phyloP scores from a whole-genome alignment of 2,113 vertebrate genomes.

The Amazona guildingii region DNA sequence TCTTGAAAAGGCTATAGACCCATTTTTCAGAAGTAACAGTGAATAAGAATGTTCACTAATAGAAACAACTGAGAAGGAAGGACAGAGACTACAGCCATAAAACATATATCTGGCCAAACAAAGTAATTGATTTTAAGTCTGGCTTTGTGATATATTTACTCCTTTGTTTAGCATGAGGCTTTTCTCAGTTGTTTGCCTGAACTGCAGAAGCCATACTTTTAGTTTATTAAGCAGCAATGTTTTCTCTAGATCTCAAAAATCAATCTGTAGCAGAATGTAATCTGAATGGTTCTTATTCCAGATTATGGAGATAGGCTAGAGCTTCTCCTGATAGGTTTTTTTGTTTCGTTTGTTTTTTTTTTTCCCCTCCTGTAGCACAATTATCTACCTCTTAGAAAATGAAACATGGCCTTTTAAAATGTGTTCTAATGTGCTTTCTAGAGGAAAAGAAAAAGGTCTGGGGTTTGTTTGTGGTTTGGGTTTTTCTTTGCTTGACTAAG shows the following conservation, averaged over 20 bases:
- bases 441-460: neutral
- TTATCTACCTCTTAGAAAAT: neutral
- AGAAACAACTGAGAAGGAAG: neutral
- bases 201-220: neutral
- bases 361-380: neutral
- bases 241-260: neutral
- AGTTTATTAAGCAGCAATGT: neutral
- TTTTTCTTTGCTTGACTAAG: neutral
- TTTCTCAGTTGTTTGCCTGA: neutral
- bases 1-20: neutral
- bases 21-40: neutral
- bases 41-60: neutral
- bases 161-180: neutral
- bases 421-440: neutral
- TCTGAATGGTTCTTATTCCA: neutral
- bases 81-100: neutral
- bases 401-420: neutral
- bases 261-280: neutral
- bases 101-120: neutral
- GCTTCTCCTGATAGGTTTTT: neutral
- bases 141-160: neutral
- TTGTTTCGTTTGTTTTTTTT: neutral
- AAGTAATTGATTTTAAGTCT: neutral
- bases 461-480: neutral
- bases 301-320: neutral